Evolutionary conservation across 2,797 vertebrate species (phyloP).

Genomic region (Lerista edwardsae): DNA sequence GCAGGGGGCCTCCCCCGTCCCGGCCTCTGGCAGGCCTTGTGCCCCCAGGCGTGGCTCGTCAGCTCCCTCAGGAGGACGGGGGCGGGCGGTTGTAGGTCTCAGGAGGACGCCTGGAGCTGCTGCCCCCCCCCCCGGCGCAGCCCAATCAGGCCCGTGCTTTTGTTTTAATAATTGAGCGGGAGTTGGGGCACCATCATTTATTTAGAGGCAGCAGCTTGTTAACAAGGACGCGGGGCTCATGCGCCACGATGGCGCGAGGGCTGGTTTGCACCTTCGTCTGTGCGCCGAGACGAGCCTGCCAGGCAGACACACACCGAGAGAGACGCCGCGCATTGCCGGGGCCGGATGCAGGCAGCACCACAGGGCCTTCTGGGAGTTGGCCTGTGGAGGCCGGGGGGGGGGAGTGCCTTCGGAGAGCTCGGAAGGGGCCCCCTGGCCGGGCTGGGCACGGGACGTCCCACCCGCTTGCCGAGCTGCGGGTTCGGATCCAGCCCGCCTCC

Average conservation of each 20-base stretch:
- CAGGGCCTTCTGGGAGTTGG: neutral
- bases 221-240: constrained; percentile 19
- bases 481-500: too few relatives aligned
- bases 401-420: neutral
- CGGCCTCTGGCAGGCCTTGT: too few relatives aligned
- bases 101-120: neutral
- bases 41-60: too few relatives aligned
- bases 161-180: constrained; percentile 20
- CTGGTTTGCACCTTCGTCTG: constrained; percentile 44
- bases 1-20: neutral
- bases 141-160: neutral
- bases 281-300: constrained; percentile 17
- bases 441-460: too few relatives aligned
- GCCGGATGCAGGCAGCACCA: too few relatives aligned
- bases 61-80: too few relatives aligned
- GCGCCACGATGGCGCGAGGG: neutral
- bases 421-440: too few relatives aligned
- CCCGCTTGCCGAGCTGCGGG: too few relatives aligned
- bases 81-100: too few relatives aligned
- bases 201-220: constrained; percentile 45
- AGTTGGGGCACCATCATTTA: constrained; percentile 40
- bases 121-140: neutral
- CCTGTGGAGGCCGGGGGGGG: fast-evolving
- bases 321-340: neutral
- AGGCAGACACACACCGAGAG: neutral